phyloP scores from a whole-genome alignment of 2,797 vertebrate genomes.

The Antrozous pallidus region DNA sequence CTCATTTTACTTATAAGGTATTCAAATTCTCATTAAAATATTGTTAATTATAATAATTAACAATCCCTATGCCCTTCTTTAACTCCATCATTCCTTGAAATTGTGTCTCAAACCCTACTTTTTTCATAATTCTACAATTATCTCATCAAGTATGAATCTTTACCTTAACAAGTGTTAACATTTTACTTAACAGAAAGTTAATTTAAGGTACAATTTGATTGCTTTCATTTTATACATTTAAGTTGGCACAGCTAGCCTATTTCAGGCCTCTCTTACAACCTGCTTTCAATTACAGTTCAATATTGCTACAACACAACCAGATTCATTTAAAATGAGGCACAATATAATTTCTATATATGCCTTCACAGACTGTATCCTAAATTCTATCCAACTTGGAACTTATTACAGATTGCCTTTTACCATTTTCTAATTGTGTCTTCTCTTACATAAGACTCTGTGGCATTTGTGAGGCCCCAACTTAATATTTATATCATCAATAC shows the following conservation, averaged over 20 bases:
- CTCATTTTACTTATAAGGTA: constrained; percentile 39
- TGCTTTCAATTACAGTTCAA: constrained; percentile 22
- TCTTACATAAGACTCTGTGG: neutral
- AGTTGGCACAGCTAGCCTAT: neutral
- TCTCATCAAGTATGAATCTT: constrained; percentile 34
- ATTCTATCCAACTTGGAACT: constrained; percentile 4
- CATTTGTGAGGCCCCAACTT: neutral
- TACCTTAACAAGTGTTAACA: neutral
- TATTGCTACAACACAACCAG: neutral
- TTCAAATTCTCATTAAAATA: constrained; percentile 47
- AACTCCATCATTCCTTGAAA: constrained; percentile 23
- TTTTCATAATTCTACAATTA: constrained; percentile 1
- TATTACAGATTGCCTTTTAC: neutral
- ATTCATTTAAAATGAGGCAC: constrained; percentile 18
- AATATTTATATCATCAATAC: constrained; percentile 22
- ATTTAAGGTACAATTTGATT: constrained; percentile 28
- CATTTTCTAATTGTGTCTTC: constrained; percentile 23
- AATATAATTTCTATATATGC: constrained; percentile 3
- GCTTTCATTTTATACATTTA: constrained; percentile 28
- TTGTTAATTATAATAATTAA: constrained; percentile 28
- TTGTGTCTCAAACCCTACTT: constrained; percentile 21
- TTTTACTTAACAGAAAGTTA: constrained; percentile 41
- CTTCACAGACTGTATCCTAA: neutral
- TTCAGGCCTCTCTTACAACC: neutral
- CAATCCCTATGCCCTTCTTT: neutral